A percentile compares a stretch with the other conserved stretches of the same genome.
phyloP scores from a whole-genome alignment of 1,140 invertebrate species.

The Heliconius eleuchia region DNA sequence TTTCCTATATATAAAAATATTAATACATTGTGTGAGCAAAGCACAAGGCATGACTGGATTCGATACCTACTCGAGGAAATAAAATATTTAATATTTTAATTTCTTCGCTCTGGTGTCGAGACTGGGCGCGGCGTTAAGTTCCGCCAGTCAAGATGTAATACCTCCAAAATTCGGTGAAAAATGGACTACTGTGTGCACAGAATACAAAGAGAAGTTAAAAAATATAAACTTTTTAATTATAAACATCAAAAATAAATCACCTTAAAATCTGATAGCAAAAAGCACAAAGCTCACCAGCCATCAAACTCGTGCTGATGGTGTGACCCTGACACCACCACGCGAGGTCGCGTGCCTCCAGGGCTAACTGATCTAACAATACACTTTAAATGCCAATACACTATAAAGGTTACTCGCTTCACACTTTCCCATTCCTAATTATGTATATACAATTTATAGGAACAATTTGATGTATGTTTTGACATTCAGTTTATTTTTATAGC shows the following conservation, averaged over 20 bases:
- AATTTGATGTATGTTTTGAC: background rate
- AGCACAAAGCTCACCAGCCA: background rate
- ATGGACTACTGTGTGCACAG: no score
- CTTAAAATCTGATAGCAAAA: constrained; percentile 2
- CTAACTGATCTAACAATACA: constrained; percentile 41
- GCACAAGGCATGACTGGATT: no score
- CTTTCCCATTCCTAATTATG: background rate
- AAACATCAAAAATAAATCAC: background rate
- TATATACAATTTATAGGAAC: background rate
- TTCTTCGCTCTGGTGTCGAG: no score
- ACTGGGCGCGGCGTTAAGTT: no score
- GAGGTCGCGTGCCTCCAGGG: constrained; percentile 59
- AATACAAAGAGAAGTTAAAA: background rate
- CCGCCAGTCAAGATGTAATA: no score
- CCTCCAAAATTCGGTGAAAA: no score
- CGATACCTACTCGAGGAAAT: no score
- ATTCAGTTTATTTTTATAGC: background rate
- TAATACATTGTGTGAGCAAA: no score
- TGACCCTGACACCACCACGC: constrained; percentile 57
- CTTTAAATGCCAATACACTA: constrained; percentile 27
- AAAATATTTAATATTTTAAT: no score
- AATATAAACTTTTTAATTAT: background rate
- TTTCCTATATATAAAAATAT: no score
- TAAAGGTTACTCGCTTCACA: constrained; percentile 29
- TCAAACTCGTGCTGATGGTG: constrained; percentile 12